Base-by-base conservation (phyloP, 2,797 vertebrate genomes). In the Sebastiscus albofasciatus region DNA sequence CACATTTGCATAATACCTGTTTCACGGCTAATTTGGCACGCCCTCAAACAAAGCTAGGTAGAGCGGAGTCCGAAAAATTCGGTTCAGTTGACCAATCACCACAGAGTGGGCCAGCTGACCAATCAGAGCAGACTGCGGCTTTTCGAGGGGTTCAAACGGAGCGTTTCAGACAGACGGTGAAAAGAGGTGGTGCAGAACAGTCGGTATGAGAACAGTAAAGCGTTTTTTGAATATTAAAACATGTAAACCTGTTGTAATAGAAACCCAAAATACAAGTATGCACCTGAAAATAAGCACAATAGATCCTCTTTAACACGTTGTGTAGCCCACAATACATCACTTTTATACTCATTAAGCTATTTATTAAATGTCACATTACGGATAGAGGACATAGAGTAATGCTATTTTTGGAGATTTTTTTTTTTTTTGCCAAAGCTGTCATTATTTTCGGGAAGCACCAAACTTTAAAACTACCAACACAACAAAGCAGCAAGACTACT, bases 401-500 rank as follows among this genome's bases (percentile, higher is more conserved):
- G n/a, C 75, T 76, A 49, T 77, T 78, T 75, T 18, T 46, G 18
- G 16, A 68, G 10, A n/a, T 56, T 59, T 61, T 13, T 34, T 34
- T 22, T 18, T 46, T 46, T 46, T 46, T 46, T 27, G 55, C 5
- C 13, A n/a, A 72, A 58, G 22, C 56, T 75, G 60, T 71, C 69
- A 54, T 42, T 34, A 55, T 60, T 29, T 73, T 34, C n/a, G 1
- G 14, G 46, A n/a, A 27, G 27, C 29, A 7, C 58, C 36, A 56
- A 67, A 75, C 62, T 71, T 20, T 26, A 24, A 75, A 75, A 64
- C 26, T 4, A 34, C 52, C 36, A 73, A 73, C 66, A 75, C 36
- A 73, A 73, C 66, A 75, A 82, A 81, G 70, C 66, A 74, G 60
- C 54, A 20, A 72, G 20, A 5, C 56, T 11, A 18, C 79, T 34